Base-by-base conservation (phyloP, 2,113 vertebrate species). In the Fregetta grallaria region DNA sequence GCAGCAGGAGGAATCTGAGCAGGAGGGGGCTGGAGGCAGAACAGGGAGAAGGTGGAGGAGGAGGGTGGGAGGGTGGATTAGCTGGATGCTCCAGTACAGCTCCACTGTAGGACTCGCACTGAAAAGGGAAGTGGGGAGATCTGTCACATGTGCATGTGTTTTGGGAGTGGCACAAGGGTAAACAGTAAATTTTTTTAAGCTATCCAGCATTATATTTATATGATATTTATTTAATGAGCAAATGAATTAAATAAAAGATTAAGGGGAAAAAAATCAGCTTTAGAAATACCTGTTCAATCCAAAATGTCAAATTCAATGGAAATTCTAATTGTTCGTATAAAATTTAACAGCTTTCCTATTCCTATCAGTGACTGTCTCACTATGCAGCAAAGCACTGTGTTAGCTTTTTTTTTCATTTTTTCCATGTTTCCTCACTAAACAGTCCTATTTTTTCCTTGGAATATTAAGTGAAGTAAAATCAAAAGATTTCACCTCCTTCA, bases 31-130 rank as follows among this genome's bases (percentile, higher is more conserved):
- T 78, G 92, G 26, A 53, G 45, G 29, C 21, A 66, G 56, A 83
- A 14, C 26, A 7, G 36, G 29, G 45, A 63, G 19, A 15, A 47
- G 20, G 27, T 7, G 22, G 58, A 68, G 25, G 30, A 55, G 18
- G 29, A 71, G 20, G 42, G 34, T 23, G 45, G 19, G 32, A 47
- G 32, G 6, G 13, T 27, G 36, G 14, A 30, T 53, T 22, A 16
- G 13, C 18, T 32, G 47, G 42, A 15, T 79, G 30, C 45, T 72
- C 40, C 63, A 30, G 34, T 70, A 49, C 22, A 30, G 3, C 15
- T 80, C 20, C 18, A 2, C 5, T 59, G n/a, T 17, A 34, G 61
- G 71, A 27, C 36, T 50, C 0, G 0, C 16, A 3, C 22, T 61
- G 26, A 6, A 40, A 85, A 45, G 44, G 36, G 78, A 58, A 73